Evolutionary conservation across 2,888 invertebrate species (phyloP).

Genomic region (Ischnus inquisitorius): DNA sequence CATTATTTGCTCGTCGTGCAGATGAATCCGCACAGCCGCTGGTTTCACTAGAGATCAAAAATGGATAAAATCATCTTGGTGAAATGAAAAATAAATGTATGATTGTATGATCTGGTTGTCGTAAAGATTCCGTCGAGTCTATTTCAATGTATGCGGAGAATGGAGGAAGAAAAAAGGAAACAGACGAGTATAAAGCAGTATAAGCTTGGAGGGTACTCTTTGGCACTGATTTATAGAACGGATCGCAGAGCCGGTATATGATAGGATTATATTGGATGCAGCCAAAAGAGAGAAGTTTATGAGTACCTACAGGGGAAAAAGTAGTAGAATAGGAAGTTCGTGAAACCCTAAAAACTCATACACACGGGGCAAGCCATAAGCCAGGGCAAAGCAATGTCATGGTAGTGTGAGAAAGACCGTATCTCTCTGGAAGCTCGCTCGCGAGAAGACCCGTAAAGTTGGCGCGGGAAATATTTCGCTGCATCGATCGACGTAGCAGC

Average conservation of each 20-base stretch:
- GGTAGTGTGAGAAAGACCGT: neutral
- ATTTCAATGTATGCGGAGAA: neutral
- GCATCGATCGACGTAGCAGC: slow-evolving; percentile 28
- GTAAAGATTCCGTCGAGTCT: neutral
- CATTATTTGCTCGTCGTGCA: slow-evolving; percentile 90
- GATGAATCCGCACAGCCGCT: slow-evolving; percentile 90
- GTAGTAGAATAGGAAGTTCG: slow-evolving; percentile 53
- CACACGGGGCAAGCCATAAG: slow-evolving; percentile 48
- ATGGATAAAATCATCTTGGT: neutral
- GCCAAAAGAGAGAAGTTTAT: slow-evolving; percentile 41
- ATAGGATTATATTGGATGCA: slow-evolving; percentile 57
- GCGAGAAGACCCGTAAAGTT: slow-evolving; percentile 59
- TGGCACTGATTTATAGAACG: slow-evolving; percentile 53
- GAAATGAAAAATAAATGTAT: neutral
- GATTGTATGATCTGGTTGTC: slow-evolving; percentile 18
- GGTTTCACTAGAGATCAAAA: slow-evolving; percentile 89
- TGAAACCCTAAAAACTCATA: slow-evolving; percentile 57
- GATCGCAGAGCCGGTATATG: slow-evolving; percentile 36
- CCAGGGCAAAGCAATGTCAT: slow-evolving; percentile 30
- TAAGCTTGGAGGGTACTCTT: slow-evolving; percentile 15
- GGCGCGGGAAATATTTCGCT: slow-evolving; percentile 66
- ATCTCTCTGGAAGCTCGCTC: slow-evolving; percentile 41
- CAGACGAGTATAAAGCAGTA: slow-evolving; percentile 11
- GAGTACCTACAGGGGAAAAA: slow-evolving; percentile 49
- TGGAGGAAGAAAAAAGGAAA: neutral